Base-by-base conservation (phyloP, 2,797 vertebrate species). In the Phoxinus dragarum region DNA sequence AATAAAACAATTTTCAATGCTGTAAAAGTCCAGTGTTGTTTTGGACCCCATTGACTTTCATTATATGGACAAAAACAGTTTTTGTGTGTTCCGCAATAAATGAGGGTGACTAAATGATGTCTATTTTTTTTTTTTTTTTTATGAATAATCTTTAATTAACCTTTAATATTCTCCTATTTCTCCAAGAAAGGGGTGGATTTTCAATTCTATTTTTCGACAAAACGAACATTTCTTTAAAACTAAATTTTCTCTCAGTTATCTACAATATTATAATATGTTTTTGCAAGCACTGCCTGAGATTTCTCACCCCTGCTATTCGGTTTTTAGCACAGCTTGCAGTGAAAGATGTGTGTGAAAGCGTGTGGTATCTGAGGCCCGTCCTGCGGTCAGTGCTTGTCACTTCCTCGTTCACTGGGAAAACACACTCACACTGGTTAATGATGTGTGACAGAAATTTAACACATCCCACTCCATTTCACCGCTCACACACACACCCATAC, bases 391-490 rank as follows among this genome's bases (percentile, higher is more conserved):
- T 27, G 52, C 83, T 71, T 79, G 75, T 82, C 67, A 61, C 78
- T 59, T 83, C 73, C 56, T 27, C 3, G 36, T 84, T 75, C 69
- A 84, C 67, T 56, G 54, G 61, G 82, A 81, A 81, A 84, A 81
- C 82, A 71, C 77, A 64, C 59, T 84, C 52, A n/a, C 75, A 36
- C 64, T 79, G 75, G 67, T 82, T 88, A 81, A 89, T 86, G 84
- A 82, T 66, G 56, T 80, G 79, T 84, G 73, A 78, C 73, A 74
- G 40, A 71, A 47, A 42, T 82, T 82, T 77, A 88, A 82, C 85
- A 88, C 84, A 56, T 80, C 85, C 64, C 77, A 82, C 83, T 16
- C 19, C n/a, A 31, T 81, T 66, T 49, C 77, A 72, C 82, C 52
- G 11, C 40, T 61, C 34, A 47, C 82, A 66, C 68, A 47, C 27